A percentile compares a stretch with the other conserved stretches of the same genome.
These are phyloP conservation scores for Pycnomerus fuliginosus DNA, from an alignment of 2,888 invertebrate species.

Conservation along the genomic window DNA sequence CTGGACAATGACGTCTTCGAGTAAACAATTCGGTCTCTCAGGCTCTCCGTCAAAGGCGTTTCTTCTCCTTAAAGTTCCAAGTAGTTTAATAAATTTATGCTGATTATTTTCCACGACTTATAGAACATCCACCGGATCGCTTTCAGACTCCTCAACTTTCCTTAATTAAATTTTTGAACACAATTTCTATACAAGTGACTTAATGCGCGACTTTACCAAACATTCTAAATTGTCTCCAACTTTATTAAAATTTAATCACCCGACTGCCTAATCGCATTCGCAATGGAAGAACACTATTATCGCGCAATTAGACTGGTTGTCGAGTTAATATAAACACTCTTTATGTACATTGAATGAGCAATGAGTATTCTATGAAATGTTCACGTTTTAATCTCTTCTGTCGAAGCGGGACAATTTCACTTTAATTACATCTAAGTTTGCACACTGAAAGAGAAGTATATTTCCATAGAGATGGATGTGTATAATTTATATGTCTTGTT, in stretches of 20 bases:
- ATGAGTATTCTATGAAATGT: constrained; percentile 10
- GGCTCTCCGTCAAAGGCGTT: constrained; percentile 18
- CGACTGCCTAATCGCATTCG: too few relatives aligned
- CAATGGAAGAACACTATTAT: too few relatives aligned
- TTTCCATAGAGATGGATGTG: constrained; percentile 16
- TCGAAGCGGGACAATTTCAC: constrained; percentile 14
- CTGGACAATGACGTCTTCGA: constrained; percentile 28
- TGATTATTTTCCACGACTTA: constrained; percentile 29
- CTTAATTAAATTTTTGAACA: constrained; percentile 25
- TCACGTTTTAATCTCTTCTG: constrained; percentile 12
- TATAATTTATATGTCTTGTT: constrained; percentile 16
- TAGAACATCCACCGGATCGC: constrained; percentile 25
- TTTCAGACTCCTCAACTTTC: constrained; percentile 26
- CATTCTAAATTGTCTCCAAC: too few relatives aligned
- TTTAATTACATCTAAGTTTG: constrained; percentile 21
- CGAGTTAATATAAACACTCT: constrained; percentile 1
- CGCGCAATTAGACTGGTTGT: not conserved
- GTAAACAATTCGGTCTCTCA: constrained; percentile 20
- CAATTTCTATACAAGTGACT: constrained; percentile 10
- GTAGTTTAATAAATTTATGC: constrained; percentile 35
- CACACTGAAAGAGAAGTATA: constrained; percentile 10
- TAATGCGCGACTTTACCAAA: too few relatives aligned
- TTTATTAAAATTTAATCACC: too few relatives aligned
- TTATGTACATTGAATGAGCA: constrained; percentile 5
- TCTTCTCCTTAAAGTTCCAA: constrained; percentile 29